A percentile compares a stretch with the other conserved stretches of the same genome.
phyloP scores from a whole-genome alignment of 37 sponge, comb jelly and placozoan genomes.

The Cliona cf. orientalis region DNA sequence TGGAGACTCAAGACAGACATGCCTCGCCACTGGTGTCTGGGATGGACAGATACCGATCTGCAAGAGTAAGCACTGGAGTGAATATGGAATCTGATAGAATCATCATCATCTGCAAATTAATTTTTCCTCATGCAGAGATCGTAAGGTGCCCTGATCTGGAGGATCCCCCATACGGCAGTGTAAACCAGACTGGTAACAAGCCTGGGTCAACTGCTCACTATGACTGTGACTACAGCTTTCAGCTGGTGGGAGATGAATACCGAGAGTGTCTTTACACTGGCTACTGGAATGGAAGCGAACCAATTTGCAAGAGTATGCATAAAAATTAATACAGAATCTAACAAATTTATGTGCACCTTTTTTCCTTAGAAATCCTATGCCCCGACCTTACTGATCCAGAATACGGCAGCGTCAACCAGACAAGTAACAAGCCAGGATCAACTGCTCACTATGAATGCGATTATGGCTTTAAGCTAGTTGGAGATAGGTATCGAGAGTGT shows the following conservation, averaged over 20 bases:
- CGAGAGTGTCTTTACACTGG: constrained; percentile 40
- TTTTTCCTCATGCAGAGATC: no score
- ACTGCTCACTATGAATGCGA: constrained; percentile 42
- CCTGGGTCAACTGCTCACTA: constrained; percentile 40
- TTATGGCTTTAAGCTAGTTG: constrained; percentile 12
- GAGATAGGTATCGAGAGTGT: constrained; percentile 1
- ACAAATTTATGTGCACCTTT: background rate
- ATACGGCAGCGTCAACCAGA: background rate
- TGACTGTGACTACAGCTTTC: constrained; percentile 16
- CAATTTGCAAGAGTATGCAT: constrained; percentile 4
- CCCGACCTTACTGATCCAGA: background rate
- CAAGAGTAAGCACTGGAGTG: no score
- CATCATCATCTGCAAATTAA: no score
- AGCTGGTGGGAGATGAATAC: background rate
- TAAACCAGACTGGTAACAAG: constrained; percentile 22
- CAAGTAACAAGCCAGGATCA: background rate
- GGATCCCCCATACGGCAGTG: constrained; percentile 37
- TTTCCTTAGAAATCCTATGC: no score
- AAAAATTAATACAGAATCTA: background rate
- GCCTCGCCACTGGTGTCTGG: no score
- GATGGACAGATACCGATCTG: no score
- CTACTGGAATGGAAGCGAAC: background rate
- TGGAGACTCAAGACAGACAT: background rate
- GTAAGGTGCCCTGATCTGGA: constrained; percentile 35
- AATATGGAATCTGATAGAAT: no score